Conservation (phyloP, 2,113 vertebrate species). For the Marmota monax region DNA sequence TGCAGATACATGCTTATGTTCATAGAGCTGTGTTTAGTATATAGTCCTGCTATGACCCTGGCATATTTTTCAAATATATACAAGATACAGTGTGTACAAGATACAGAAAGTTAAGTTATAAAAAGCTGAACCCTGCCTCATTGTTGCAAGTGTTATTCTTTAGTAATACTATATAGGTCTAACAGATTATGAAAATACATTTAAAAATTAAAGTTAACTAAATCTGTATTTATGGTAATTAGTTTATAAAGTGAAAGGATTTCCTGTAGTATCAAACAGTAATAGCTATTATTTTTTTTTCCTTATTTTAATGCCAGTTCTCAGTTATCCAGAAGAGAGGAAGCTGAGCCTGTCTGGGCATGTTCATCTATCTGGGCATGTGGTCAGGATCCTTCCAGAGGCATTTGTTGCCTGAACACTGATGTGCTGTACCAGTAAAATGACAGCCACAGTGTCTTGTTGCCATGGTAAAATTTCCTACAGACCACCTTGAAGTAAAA, state of each 20-base stretch:
- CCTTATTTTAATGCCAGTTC: background rate
- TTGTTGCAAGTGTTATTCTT: background rate
- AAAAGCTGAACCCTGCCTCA: background rate
- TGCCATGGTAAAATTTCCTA: background rate
- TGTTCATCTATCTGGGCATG: background rate
- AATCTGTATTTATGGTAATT: background rate
- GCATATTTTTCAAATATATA: background rate
- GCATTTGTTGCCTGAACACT: rapidly evolving
- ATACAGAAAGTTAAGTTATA: background rate
- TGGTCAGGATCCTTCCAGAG: background rate
- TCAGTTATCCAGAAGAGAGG: background rate
- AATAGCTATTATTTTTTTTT: background rate
- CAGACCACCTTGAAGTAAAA: background rate
- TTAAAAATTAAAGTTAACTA: too few species aligned
- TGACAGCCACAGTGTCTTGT: rapidly evolving
- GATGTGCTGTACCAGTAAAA: background rate
- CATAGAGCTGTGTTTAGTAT: background rate
- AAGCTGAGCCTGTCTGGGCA: background rate
- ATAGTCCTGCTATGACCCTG: background rate
- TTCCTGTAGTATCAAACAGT: background rate
- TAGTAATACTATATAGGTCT: too few species aligned
- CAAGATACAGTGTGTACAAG: background rate
- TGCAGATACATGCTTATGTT: background rate
- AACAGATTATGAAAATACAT: too few species aligned
- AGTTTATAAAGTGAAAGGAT: background rate